Base-by-base conservation (phyloP, 1,140 invertebrate genomes). In the Fragariocoptes setiger region DNA sequence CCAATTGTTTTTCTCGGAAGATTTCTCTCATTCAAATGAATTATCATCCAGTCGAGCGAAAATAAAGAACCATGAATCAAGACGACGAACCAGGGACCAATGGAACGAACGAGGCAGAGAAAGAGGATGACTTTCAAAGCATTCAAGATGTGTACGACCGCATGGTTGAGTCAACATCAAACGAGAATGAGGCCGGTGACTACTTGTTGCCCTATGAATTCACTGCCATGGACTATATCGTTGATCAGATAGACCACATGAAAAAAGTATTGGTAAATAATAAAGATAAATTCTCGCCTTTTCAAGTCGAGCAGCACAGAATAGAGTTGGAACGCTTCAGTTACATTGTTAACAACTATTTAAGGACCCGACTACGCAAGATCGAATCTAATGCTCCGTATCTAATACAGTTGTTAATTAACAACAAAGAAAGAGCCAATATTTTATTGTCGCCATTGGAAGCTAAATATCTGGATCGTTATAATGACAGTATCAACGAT, bases 221-320 rank as follows among this genome's bases (percentile, higher is more conserved):
- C 15, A 17, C 31, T 16, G 37, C 42, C 5, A 18, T 47, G 15
- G 46, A 47, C 12, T 42, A 40, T 40, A 42, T 47, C 16, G 17
- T 47, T 4, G 46, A 46, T 20, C 46, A 47, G 21, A 37, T 47
- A 15, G 12, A 41, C 21, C 41, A 47, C 20, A 47, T 47, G 46
- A 35, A 22, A 21, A 39, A 45, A 2, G 41, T 20, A 8, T 38
- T 47, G 4, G 14, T 35, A 5, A 13, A 18, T 19, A 19, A 45
- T 17, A 38, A 21, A 20, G 15, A 14, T 18, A 38, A 25, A 39
- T 35, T 47, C 13, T 35, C 40, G 13, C n/a, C 21, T 13, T 47
- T 47, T 21, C 42, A 40, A 21, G 36, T 40, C 22, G 46, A 47
- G 39, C 46, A 47, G 21, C 46, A 47, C 35, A 38, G 19, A 36